Evolutionary conservation across 2,888 invertebrate genomes (phyloP), one percentile per base, ranked within the genome.

Genomic region (Philereme transversata): DNA sequence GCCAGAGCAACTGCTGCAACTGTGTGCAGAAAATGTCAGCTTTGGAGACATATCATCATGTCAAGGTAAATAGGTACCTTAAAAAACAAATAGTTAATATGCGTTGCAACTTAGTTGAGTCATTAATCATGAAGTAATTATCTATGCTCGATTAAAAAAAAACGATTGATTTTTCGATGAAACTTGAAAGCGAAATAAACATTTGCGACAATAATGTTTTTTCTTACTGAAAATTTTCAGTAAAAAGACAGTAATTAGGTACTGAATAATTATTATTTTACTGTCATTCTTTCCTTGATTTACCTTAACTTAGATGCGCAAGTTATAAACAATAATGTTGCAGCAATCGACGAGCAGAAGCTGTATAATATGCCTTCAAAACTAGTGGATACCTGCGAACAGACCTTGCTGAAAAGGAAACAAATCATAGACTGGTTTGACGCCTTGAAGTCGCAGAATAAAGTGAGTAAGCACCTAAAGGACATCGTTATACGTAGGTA

Each of bases 341-440:
- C 54, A n/a, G 46, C 75, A 8, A 65, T 88, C 5, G 84, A 88
- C 48, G 67, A 86, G 36, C 79, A 78, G 44, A 86, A 79, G 69
- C 63, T 91, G 38, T 82, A 82, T 55, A 77, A 80, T 48, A 81
- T 88, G 71, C 88, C 88, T 7, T 68, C 73, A 1, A 87, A 86
- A 64, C 68, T 92, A 57, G 73, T 89, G 4, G 71, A 75, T 0
- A 84, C 83, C 6, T 91, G 90, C 64, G 87, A 91, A 68, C 77
- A 86, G 58, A 83, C 85, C 4, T 66, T 91, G 36, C 11, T 47
- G 4, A 87, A 87, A 67, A 82, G 87, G 67, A 83, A 84, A 68
- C 87, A 88, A 64, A 79, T 92, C 7, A 87, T 90, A 35, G 77
- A 86, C 53, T 89, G 87, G 87, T 83, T 91, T 57, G 82, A 84